These are phyloP conservation scores for Aporrectodea caliginosa DNA, from an alignment of 1,140 invertebrate genomes.

Conservation along the genomic window DNA sequence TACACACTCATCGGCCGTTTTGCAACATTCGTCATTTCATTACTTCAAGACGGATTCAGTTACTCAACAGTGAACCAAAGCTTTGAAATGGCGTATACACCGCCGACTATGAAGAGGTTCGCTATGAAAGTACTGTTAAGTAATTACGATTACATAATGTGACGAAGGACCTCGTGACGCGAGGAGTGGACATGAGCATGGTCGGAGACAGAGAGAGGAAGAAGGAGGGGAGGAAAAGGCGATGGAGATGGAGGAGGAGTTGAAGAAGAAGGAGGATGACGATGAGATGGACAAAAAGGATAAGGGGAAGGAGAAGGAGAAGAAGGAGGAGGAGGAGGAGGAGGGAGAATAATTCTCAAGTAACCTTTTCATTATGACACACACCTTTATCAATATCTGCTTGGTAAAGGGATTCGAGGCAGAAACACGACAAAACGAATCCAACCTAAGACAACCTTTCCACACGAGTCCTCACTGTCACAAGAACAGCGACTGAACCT, in stretches of 20 bases:
- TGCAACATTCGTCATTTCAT: no score
- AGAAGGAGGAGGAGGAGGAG: not conserved
- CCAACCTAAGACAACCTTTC: not conserved
- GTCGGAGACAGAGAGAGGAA: not conserved
- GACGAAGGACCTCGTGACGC: not conserved
- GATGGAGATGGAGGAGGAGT: not conserved
- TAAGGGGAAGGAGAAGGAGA: not conserved
- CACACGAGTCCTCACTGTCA: not conserved
- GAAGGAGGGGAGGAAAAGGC: not conserved
- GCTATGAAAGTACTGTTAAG: not conserved
- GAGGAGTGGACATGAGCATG: not conserved
- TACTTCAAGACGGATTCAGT: not conserved
- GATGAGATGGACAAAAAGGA: not conserved
- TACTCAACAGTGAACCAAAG: not conserved
- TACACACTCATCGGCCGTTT: no score
- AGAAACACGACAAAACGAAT: not conserved
- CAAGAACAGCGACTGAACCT: not conserved
- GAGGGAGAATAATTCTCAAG: not conserved
- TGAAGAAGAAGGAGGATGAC: not conserved
- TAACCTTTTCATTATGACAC: not conserved
- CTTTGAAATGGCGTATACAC: not conserved
- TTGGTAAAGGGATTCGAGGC: not conserved
- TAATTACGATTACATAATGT: not conserved
- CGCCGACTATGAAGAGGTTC: not conserved
- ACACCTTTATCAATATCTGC: not conserved